Percentiles rank a stretch among this genome's conserved stretches.
phyloP scores from a whole-genome alignment of 2,113 vertebrate genomes.

The Ginglymostoma cirratum region DNA sequence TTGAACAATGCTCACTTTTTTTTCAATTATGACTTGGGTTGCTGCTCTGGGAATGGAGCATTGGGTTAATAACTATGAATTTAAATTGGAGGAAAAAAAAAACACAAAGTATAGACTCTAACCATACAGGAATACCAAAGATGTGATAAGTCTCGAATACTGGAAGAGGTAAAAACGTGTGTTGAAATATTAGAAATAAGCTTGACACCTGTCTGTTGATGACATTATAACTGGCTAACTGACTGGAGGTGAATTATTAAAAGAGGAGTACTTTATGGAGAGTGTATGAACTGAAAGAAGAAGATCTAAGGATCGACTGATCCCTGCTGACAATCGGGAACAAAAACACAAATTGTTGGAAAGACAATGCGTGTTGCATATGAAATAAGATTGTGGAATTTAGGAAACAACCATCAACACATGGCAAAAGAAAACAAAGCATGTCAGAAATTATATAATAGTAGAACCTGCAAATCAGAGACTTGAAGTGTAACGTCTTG shows the following conservation, averaged over 20 bases:
- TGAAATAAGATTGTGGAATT: neutral
- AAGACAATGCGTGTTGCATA: neutral
- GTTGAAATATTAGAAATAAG: slow-evolving; percentile 7
- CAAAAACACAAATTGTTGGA: neutral
- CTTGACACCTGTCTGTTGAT: neutral
- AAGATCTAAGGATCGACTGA: neutral
- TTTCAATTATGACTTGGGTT: slow-evolving; percentile 32
- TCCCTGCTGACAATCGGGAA: neutral
- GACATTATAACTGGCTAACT: neutral
- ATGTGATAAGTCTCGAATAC: slow-evolving; percentile 25
- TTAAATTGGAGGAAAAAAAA: slow-evolving; percentile 38
- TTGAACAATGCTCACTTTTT: slow-evolving; percentile 48
- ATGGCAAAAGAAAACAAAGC: neutral
- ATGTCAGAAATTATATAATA: slow-evolving; percentile 25
- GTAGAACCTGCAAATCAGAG: neutral
- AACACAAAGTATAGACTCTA: slow-evolving; percentile 5
- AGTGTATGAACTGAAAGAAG: neutral
- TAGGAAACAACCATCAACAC: neutral
- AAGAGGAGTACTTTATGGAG: neutral
- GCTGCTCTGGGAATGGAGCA: slow-evolving; percentile 36
- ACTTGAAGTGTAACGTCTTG: slow-evolving; percentile 14
- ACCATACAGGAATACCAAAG: neutral
- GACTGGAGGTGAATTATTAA: neutral
- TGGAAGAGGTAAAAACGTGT: neutral
- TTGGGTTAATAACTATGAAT: slow-evolving; percentile 36